Evolutionary conservation across 2,888 invertebrate genomes (phyloP).

Genomic region (Osedax frankpressi): DNA sequence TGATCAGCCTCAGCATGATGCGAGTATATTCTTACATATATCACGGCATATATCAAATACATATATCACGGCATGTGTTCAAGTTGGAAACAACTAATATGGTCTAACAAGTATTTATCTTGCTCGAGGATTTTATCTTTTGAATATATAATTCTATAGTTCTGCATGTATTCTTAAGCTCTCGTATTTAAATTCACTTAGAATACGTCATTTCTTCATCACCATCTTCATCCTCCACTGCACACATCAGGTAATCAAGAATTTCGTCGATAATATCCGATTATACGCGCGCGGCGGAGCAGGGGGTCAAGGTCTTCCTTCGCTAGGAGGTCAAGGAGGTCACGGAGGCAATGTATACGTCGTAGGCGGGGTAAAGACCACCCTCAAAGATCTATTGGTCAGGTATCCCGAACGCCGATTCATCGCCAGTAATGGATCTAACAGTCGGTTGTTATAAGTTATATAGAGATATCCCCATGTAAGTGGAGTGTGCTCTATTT

Average conservation of each 20-base stretch:
- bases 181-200: too few relatives aligned
- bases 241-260: neutral
- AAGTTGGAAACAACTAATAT: too few relatives aligned
- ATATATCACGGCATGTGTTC: too few relatives aligned
- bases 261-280: constrained; percentile 67
- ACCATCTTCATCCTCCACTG: neutral
- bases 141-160: too few relatives aligned
- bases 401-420: constrained; percentile 54
- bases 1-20: too few relatives aligned
- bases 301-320: constrained; percentile 65
- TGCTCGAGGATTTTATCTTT: too few relatives aligned
- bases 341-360: constrained; percentile 74
- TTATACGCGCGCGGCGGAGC: constrained; percentile 68
- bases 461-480: too few relatives aligned
- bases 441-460: constrained; percentile 62
- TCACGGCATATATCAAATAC: too few relatives aligned
- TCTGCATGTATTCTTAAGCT: too few relatives aligned
- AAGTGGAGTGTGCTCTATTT: too few relatives aligned
- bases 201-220: neutral
- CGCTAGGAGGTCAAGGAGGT: constrained; percentile 75
- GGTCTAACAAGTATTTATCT: too few relatives aligned
- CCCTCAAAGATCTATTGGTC: constrained; percentile 40
- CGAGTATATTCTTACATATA: too few relatives aligned
- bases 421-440: constrained; percentile 59
- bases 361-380: constrained; percentile 34